These are phyloP conservation scores for Lota lota DNA, from an alignment of 2,113 vertebrate species.

Conservation along the genomic window DNA sequence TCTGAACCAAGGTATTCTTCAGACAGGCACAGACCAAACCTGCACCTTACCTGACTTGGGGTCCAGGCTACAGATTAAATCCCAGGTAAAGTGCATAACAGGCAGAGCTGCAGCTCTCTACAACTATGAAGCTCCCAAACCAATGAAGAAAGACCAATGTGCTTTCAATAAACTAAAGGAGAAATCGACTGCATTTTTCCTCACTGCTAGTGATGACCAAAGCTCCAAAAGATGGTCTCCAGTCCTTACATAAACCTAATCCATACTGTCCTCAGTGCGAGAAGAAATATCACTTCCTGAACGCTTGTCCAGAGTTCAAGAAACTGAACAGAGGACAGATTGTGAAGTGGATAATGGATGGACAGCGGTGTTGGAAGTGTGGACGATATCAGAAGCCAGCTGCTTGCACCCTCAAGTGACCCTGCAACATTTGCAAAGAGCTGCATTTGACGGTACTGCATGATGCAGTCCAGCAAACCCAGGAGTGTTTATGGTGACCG, in stretches of 20 bases:
- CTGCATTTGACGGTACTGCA: conserved; percentile 14
- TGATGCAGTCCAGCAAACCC: background rate
- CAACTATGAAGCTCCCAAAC: background rate
- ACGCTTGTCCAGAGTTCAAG: conserved; percentile 10
- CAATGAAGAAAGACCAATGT: background rate
- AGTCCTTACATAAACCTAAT: conserved; percentile 4
- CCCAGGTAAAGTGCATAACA: conserved; percentile 1
- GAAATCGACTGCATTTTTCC: background rate
- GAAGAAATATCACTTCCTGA: conserved; percentile 6
- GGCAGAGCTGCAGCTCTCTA: background rate
- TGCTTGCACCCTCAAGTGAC: no score
- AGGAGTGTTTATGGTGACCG: background rate
- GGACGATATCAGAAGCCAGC: conserved; percentile 7
- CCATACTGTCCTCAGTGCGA: conserved; percentile 18
- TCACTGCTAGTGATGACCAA: background rate
- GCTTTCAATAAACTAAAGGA: background rate
- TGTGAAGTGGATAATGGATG: conserved; percentile 10
- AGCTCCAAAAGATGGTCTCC: background rate
- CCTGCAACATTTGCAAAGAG: conserved; percentile 10
- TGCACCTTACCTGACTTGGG: conserved; percentile 7
- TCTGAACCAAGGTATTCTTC: background rate
- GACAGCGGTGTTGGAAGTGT: conserved; percentile 4
- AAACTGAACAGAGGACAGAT: conserved; percentile 1
- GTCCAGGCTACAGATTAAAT: conserved; percentile 20
- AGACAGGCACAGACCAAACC: conserved; percentile 8